phyloP scores from a whole-genome alignment of 1,140 invertebrate genomes.

The Papilio xuthus region DNA sequence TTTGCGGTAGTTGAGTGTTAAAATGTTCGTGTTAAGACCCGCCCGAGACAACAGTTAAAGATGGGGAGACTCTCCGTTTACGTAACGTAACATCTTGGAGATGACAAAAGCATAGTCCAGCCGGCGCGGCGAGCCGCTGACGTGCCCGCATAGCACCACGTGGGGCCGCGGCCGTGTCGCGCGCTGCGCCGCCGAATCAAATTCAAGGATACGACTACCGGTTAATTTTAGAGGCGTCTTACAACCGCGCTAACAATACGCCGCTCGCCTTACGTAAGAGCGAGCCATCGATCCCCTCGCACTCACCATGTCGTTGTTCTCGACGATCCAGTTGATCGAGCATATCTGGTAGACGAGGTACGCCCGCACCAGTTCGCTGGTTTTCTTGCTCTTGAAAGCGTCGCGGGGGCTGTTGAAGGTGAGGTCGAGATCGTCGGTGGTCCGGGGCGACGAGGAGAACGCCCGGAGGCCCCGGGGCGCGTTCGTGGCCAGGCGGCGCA shows the following conservation, averaged over 20 bases:
- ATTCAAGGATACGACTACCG: constrained; percentile 59
- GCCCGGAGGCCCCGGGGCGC: constrained; percentile 64
- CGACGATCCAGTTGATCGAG: constrained; percentile 93
- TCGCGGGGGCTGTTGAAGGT: constrained; percentile 91
- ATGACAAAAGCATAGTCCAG: neutral
- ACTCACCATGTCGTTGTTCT: constrained; percentile 96
- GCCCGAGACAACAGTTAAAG: neutral
- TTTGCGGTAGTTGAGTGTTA: neutral
- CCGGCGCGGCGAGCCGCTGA: neutral
- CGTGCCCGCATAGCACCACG: constrained; percentile 36
- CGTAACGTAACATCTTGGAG: constrained; percentile 36
- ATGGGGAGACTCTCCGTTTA: neutral
- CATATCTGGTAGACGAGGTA: constrained; percentile 97
- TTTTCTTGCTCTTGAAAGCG: constrained; percentile 97
- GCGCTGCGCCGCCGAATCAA: constrained; percentile 48
- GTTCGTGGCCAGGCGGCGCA: constrained; percentile 68
- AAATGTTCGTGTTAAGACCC: neutral
- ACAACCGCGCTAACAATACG: constrained; percentile 46
- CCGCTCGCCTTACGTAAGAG: constrained; percentile 59
- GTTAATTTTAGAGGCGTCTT: constrained; percentile 59
- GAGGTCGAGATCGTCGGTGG: constrained; percentile 91
- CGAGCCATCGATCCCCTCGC: constrained; percentile 83
- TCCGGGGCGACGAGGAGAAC: constrained; percentile 61
- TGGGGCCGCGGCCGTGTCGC: constrained; percentile 24
- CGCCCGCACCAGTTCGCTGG: constrained; percentile 94